Evolutionary conservation across 2,113 vertebrate genomes (phyloP), one percentile per base, ranked within the genome.

Genomic region (Alosa alosa): DNA sequence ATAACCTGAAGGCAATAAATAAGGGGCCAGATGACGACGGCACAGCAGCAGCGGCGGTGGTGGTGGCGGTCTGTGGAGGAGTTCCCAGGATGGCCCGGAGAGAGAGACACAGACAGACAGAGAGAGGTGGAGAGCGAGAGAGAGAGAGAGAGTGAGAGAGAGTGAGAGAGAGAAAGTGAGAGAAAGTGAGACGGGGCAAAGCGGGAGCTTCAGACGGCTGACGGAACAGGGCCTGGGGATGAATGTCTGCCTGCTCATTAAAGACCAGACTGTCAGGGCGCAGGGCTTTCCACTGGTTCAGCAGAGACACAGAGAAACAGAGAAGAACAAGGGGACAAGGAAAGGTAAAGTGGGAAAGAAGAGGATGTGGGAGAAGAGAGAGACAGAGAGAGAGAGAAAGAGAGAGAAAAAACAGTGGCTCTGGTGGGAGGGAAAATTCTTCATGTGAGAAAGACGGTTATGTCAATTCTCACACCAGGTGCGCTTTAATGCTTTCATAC

Each of bases 101-200:
- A 83, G 31, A 82, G 87, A 90, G 89, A 90, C 89, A 88, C 31
- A 31, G 31, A 31, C 31, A 36, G 25, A 36, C 31, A 75, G 31
- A 75, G 25, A 13, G 68, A 39, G 68, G 39, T n/a, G 25, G 31
- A 31, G 31, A 64, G 22, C 9, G 7, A 64, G n/a, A 64, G 1
- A 25, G 7, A 25, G n/a, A 64, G 22, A 25, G 6, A 10, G 22
- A 64, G n/a, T 10, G 22, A n/a, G 60, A 1, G 55, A n/a, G 20
- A 60, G 55, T 22, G 55, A n/a, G 55, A 22, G 55, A 60, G 20
- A 60, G 18, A 60, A 18, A 64, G 60, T 8, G 60, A 25, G n/a
- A n/a, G n/a, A n/a, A 2, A 25, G 60, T 5, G 57, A n/a, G n/a
- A 68, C 2, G n/a, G 9, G 9, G 9, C n/a, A 68, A 2, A 68